Base-by-base conservation (phyloP, 2,797 vertebrate species). In the Semotilus atromaculatus region DNA sequence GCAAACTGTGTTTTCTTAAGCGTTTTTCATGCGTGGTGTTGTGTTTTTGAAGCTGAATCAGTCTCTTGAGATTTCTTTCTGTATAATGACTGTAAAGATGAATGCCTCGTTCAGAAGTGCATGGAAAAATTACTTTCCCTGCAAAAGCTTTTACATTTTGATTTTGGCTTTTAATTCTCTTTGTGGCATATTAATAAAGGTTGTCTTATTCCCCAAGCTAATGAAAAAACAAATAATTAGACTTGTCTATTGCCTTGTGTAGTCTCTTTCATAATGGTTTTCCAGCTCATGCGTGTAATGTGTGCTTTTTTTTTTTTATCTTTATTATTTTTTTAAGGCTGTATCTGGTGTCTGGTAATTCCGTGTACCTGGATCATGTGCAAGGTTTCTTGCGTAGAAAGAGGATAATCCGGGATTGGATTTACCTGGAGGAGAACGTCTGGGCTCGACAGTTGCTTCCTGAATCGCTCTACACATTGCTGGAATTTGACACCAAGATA, bases 401-500 rank as follows among this genome's bases (percentile, higher is more conserved):
- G 84, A 79, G 83, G 60, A 64, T 91, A 16, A 84, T 93, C 51
- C 88, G 90, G 34, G 84, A 91, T 82, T 94, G 93, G 93, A 85
- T 93, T 78, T 86, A 88, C 77, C 84, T 88, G 64, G 91, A 93
- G 62, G 91, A 93, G 58, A 94, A 93, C 45, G 26, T 71, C 73
- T 92, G 92, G 91, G 79, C 89, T 21, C 62, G 88, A 64, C 86
- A 83, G 53, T 66, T 93, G 40, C 90, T 94, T 6, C 88, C 92
- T 11, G 89, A 90, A 1, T 74, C 91, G 34, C 88, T 94, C 26
- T 91, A 82, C 84, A 81, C 82, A 0, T 84, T 93, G 18, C 81
- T 94, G 83, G 92, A 93, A 86, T 93, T 91, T 75, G 84, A 93
- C 86, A 92, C 90, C 11, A 94, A 93, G 85, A 92, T 94, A 51